Base-by-base conservation (phyloP, 2,797 vertebrate species). In the Austrolebias charrua region DNA sequence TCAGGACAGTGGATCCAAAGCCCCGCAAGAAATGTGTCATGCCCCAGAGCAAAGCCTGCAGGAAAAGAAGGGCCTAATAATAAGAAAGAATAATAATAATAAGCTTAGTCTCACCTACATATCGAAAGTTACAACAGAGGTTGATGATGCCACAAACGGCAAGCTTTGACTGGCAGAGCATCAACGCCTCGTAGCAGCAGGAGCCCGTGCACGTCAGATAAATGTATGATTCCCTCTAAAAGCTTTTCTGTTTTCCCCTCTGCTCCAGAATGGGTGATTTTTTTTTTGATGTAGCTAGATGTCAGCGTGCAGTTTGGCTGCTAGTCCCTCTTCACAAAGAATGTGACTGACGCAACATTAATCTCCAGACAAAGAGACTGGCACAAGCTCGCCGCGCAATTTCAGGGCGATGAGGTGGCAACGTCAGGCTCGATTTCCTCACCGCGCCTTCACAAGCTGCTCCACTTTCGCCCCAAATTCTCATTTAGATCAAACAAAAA, bases 301-400 rank as follows among this genome's bases (percentile, higher is more conserved):
- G 87, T 82, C 76, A 67, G 55, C 75, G 70, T 80, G 86, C 82
- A 50, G 75, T 75, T 90, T 91, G 89, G 87, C 88, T 43, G 77
- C 58, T 74, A 78, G 86, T 78, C 79, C 80, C 63, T 16, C 78
- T 56, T 15, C 46, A 86, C 82, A 86, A 88, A 89, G 83, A 86
- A 87, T 88, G 86, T 74, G 84, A 87, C 87, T 89, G 90, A 91
- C 83, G 87, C 84, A 90, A 89, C 85, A 87, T 86, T 89, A 88
- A 90, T 90, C 89, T 88, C 82, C 65, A 71, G 73, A 89, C 86
- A 90, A 88, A 85, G 85, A 76, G 65, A 71, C 79, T 85, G 87
- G 86, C 90, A 89, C 82, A 60, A 86, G 74, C 71, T 80, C 80
- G 68, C 77, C 48, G 59, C 74, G 58, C 81, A 76, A 85, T 90